phyloP scores from a whole-genome alignment of 2,888 invertebrate genomes.

The Drosophila gaucha region DNA sequence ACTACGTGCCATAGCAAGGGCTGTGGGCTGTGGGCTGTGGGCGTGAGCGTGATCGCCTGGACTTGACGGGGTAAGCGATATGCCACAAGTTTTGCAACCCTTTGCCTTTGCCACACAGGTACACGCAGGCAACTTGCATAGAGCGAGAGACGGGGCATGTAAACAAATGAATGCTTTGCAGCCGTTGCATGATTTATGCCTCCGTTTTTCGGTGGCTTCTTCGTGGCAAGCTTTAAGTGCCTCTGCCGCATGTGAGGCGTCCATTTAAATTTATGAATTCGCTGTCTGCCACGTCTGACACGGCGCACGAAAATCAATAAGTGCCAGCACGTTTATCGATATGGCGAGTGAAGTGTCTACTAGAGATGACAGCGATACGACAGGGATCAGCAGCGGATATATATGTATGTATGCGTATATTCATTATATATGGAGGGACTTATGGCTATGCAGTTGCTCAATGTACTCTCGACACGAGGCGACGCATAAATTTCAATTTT shows the following conservation, averaged over 20 bases:
- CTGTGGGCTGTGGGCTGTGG: conserved; percentile 8
- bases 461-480: conserved; percentile 17
- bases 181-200: conserved; percentile 52
- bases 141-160: conserved; percentile 22
- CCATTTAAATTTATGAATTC: conserved; percentile 64
- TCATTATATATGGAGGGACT: conserved; percentile 12
- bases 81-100: conserved; percentile 45
- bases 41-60: conserved; percentile 26
- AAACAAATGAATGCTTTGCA: conserved; percentile 49
- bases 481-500: conserved; percentile 76
- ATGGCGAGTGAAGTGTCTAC: conserved; percentile 46
- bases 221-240: conserved; percentile 26
- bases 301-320: conserved; percentile 48
- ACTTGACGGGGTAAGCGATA: conserved; percentile 44
- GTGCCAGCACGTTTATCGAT: conserved; percentile 56
- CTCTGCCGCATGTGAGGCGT: conserved; percentile 39
- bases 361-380: conserved; percentile 75
- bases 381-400: conserved; percentile 65
- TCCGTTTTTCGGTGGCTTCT: conserved; percentile 22
- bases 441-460: conserved; percentile 24
- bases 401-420: conserved; percentile 1
- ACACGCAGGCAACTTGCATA: conserved; percentile 2
- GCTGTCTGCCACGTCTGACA: conserved; percentile 13
- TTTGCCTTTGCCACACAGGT: conserved; percentile 20
- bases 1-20: conserved; percentile 34